A percentile compares a stretch with the other conserved stretches of the same genome.
phyloP scores from a whole-genome alignment of 2,888 invertebrate genomes.

The Leistus spinibarbis region DNA sequence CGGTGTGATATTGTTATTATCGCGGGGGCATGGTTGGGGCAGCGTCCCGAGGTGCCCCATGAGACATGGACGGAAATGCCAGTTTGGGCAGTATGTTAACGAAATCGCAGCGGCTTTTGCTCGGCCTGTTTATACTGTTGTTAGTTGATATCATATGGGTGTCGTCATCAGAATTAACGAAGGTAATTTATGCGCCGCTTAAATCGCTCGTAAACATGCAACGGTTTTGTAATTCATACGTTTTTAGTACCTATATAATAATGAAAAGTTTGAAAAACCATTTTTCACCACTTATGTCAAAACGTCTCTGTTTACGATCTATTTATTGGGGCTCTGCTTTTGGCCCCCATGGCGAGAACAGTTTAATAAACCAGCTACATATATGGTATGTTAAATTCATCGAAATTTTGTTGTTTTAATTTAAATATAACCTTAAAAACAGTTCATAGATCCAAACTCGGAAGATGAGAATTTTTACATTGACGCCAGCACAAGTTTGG shows the following conservation, averaged over 20 bases:
- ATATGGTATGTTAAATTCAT: conserved; percentile 65
- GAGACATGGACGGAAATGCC: conserved; percentile 48
- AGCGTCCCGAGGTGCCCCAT: conserved; percentile 24
- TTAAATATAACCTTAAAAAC: conserved; percentile 44
- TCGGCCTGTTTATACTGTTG: conserved; percentile 86
- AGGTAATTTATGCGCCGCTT: conserved; percentile 65
- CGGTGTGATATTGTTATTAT: conserved; percentile 45
- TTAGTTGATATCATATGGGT: conserved; percentile 97
- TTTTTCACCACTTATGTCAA: conserved; percentile 96
- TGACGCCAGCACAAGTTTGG: conserved; percentile 70
- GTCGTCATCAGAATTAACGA: conserved; percentile 90
- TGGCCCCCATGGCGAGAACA: conserved; percentile 90
- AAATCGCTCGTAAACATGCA: background rate
- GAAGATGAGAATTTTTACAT: conserved; percentile 81
- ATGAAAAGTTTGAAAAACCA: conserved; percentile 88
- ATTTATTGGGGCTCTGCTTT: conserved; percentile 86
- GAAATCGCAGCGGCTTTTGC: conserved; percentile 73
- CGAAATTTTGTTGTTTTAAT: background rate
- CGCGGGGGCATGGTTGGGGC: conserved; percentile 47
- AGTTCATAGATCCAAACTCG: conserved; percentile 75
- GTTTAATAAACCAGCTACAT: conserved; percentile 73
- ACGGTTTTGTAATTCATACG: conserved; percentile 43
- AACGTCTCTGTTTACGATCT: conserved; percentile 91
- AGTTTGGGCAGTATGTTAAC: conserved; percentile 60
- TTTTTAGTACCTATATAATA: conserved; percentile 82